Conservation (phyloP, 2,797 vertebrate genomes). For the Myoxocephalus aenaeus region DNA sequence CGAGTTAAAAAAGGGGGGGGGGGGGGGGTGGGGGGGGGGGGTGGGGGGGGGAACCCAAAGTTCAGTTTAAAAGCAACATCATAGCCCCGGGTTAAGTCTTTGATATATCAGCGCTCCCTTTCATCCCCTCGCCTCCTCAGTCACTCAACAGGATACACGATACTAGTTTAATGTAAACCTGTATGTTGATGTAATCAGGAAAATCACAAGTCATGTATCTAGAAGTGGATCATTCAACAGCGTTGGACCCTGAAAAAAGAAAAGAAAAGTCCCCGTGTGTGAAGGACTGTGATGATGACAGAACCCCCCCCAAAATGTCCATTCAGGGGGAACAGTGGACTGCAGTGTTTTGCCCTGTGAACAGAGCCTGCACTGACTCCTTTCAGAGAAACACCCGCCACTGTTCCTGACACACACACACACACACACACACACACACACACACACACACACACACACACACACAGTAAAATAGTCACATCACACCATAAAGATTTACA, state of each 20-base stretch:
- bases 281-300: conserved; percentile 66
- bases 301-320: conserved; percentile 40
- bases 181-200: neutral
- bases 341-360: conserved; percentile 66
- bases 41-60: conserved; percentile 23
- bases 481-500: conserved; percentile 44
- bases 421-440: neutral
- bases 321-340: conserved; percentile 70
- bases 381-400: conserved; percentile 43
- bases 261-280: conserved; percentile 22
- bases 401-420: conserved; percentile 24
- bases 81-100: conserved; percentile 16
- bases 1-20: conserved; percentile 5
- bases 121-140: conserved; percentile 8
- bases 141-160: neutral
- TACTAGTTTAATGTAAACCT: conserved; percentile 11
- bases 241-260: conserved; percentile 14
- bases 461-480: conserved; percentile 12
- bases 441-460: neutral
- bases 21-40: conserved; percentile 15
- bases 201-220: conserved; percentile 16
- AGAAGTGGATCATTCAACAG: conserved; percentile 32
- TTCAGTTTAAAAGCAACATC: conserved; percentile 24
- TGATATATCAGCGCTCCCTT: conserved; percentile 17
- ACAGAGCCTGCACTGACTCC: conserved; percentile 64